Evolutionary conservation across 2,113 vertebrate genomes (phyloP), one percentile per base, ranked within the genome.

Genomic region (Protobothrops flavoviridis): DNA sequence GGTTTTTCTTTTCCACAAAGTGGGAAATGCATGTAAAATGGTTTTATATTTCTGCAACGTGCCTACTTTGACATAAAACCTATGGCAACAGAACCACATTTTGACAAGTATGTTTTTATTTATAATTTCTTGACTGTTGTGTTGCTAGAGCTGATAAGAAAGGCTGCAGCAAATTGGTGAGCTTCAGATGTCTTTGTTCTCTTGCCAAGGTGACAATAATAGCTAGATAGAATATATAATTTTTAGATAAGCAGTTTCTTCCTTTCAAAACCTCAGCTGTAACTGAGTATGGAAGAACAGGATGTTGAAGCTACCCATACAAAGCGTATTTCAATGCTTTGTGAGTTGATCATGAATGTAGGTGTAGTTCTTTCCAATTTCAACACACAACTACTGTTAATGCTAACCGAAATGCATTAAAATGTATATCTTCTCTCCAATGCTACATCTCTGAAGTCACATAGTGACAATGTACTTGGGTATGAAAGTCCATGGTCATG

Each of bases 141-240:
- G 50, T 50, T 17, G 39, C 43, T 90, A 48, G 88, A 85, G 43
- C 45, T 33, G 55, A 85, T 86, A 90, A 86, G 50, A 33, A 88
- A 74, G 39, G 53, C 2, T 85, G 53, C 26, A 48, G 13, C 12
- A 85, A 50, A 43, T 48, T 85, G 56, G 69, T 74, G 39, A 85
- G 69, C 55, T 59, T 53, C 88, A 52, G 29, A 61, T 93, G 43
- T 85, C 88, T 93, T 93, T n/a, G 50, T 93, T 89, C 43, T 90
- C 55, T 93, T 90, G 43, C 12, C 24, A 48, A 39, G 74, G 88
- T 93, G 92, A 93, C 74, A 90, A 89, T 93, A 93, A 93, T 93
- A 64, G 81, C 74, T 90, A 93, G 88, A 39, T 93, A 90, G n/a
- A 87, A 15, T 48, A 90, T 56, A 61, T 93, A 55, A 56, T 93